These are phyloP conservation scores for Alviniconcha marisindica DNA, from an alignment of 1,140 invertebrate genomes.

Conservation along the genomic window DNA sequence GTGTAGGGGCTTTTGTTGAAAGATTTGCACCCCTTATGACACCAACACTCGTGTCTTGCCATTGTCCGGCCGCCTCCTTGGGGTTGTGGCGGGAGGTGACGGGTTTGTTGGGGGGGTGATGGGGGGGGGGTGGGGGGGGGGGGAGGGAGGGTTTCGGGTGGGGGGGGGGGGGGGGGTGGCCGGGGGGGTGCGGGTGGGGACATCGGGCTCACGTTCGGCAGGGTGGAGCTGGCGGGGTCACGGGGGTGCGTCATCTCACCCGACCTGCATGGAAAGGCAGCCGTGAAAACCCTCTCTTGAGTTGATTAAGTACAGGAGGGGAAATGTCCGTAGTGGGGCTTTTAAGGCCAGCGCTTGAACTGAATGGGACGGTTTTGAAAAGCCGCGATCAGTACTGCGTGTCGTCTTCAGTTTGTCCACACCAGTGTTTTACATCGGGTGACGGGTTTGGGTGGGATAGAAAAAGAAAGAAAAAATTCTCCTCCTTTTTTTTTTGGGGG, in stretches of 20 bases:
- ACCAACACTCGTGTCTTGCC: not conserved
- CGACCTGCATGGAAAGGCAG: slow-evolving; percentile 8
- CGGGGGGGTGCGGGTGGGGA: not conserved
- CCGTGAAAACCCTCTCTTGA: slow-evolving; percentile 24
- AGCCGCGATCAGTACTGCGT: too few species aligned
- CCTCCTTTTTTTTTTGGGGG: too few species aligned
- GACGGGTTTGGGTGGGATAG: too few species aligned
- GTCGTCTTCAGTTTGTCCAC: not conserved
- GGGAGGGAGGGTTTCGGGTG: not conserved
- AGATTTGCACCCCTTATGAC: slow-evolving; percentile 32
- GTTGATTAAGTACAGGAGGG: slow-evolving; percentile 31
- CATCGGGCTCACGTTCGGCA: too few species aligned
- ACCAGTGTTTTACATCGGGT: not conserved
- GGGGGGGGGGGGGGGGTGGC: not conserved
- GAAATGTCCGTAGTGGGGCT: slow-evolving; percentile 25
- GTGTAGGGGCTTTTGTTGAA: slow-evolving; percentile 11
- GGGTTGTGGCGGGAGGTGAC: not conserved
- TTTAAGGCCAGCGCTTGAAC: not conserved
- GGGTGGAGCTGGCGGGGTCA: slow-evolving; percentile 23
- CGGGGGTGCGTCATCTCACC: slow-evolving; percentile 23
- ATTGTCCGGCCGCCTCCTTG: not conserved
- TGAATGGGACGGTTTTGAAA: too few species aligned
- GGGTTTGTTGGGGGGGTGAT: slow-evolving; percentile 15
- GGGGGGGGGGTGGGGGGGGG: too few species aligned
- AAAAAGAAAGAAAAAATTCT: too few species aligned